Conservation (phyloP, 1,140 invertebrate genomes). For the Sitobion miscanthi region DNA sequence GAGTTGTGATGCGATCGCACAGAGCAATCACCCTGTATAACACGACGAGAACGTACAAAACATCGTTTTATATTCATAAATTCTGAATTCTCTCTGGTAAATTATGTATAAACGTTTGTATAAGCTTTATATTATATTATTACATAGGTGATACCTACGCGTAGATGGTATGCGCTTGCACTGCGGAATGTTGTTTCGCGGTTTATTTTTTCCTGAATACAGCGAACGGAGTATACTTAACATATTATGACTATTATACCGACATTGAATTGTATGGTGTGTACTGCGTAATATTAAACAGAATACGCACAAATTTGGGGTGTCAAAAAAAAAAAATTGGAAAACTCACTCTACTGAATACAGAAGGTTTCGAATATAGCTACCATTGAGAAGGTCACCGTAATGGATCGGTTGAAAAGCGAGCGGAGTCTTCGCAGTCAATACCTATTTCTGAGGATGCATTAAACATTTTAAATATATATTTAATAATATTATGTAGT, state of each 20-base stretch:
- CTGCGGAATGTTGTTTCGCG: background rate
- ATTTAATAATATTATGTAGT: background rate
- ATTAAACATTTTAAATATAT: no score
- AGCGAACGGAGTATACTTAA: background rate
- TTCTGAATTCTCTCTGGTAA: background rate
- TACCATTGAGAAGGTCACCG: background rate
- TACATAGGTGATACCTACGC: background rate
- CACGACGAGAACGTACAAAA: background rate
- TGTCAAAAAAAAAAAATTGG: background rate
- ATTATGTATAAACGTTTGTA: background rate
- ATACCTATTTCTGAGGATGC: no score
- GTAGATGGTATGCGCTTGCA: background rate
- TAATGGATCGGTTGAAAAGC: background rate
- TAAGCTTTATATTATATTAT: background rate
- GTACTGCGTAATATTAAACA: background rate
- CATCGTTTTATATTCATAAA: background rate
- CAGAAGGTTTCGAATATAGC: background rate
- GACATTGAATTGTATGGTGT: background rate
- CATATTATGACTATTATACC: background rate
- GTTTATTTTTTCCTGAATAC: background rate
- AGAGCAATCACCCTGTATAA: no score
- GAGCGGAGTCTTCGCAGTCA: background rate
- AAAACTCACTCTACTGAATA: background rate
- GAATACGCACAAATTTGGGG: background rate
- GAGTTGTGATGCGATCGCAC: background rate